Evolutionary conservation across 2,888 invertebrate species (phyloP).

Genomic region (Athetis lepigone): DNA sequence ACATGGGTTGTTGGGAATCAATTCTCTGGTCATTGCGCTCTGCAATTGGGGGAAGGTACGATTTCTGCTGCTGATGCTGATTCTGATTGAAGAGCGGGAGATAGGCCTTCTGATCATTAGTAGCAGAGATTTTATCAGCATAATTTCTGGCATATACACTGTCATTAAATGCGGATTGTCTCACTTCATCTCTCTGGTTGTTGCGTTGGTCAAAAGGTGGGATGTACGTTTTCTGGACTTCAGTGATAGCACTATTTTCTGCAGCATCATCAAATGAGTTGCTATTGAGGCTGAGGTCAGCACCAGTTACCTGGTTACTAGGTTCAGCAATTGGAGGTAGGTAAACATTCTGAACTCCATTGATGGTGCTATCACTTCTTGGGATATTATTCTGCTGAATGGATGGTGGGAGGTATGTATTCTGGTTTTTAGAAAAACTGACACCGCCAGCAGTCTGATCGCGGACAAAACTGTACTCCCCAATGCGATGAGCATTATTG

Average conservation of each 20-base stretch:
- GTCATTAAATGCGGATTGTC: slow-evolving; percentile 66
- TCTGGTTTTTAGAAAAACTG: slow-evolving; percentile 49
- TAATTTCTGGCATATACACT: slow-evolving; percentile 47
- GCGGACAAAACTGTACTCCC: slow-evolving; percentile 37
- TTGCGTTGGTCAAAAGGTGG: slow-evolving; percentile 67
- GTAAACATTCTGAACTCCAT: no score
- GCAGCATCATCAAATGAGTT: slow-evolving; percentile 14
- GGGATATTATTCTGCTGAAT: slow-evolving; percentile 40
- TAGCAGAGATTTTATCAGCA: no score
- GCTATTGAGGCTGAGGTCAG: no score
- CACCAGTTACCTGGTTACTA: no score
- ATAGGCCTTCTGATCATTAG: no score
- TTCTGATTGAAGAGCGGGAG: no score
- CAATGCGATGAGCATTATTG: slow-evolving; percentile 56
- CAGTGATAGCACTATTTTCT: slow-evolving; percentile 5
- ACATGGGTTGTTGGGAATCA: slow-evolving; percentile 24
- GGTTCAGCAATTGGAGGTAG: no score
- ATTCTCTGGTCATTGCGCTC: slow-evolving; percentile 42
- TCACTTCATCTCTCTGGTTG: no score
- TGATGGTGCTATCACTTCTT: no score
- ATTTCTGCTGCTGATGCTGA: no score
- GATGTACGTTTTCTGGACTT: slow-evolving; percentile 72
- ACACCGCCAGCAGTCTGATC: slow-evolving; percentile 3
- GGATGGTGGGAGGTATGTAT: slow-evolving; percentile 76
- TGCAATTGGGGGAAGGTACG: slow-evolving; percentile 75